Evolutionary conservation across 2,797 vertebrate species (phyloP).

Genomic region (Sebastes iracundus): DNA sequence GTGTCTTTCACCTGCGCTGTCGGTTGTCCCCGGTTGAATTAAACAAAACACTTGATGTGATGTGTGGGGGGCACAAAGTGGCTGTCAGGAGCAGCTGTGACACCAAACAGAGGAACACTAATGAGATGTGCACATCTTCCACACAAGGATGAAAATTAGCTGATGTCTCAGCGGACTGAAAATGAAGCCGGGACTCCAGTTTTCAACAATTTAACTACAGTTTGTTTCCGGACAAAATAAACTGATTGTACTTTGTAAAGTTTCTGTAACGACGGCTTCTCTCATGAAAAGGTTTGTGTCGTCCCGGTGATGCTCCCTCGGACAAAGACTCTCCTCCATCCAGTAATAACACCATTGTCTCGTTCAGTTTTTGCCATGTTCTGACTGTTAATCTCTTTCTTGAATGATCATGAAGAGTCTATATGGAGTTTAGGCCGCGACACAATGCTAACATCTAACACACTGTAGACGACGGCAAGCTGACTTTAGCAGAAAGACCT

Average conservation of each 20-base stretch:
- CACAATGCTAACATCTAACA: neutral
- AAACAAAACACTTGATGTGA: slow-evolving; percentile 20
- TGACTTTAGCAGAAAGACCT: neutral
- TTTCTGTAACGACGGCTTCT: neutral
- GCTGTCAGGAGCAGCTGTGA: slow-evolving; percentile 46
- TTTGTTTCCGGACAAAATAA: slow-evolving; percentile 13
- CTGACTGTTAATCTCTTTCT: slow-evolving; percentile 26
- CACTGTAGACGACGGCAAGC: neutral
- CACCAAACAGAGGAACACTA: slow-evolving; percentile 35
- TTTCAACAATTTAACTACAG: neutral
- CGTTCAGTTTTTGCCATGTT: neutral
- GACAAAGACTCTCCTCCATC: neutral
- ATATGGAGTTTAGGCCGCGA: neutral
- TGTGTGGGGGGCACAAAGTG: slow-evolving; percentile 17
- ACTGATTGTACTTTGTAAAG: neutral
- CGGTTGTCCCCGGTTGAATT: slow-evolving; percentile 12
- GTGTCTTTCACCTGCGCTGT: slow-evolving; percentile 19
- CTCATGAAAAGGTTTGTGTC: neutral
- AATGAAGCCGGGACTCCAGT: neutral
- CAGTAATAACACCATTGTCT: neutral
- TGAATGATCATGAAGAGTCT: neutral
- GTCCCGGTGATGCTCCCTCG: neutral
- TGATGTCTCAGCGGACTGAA: neutral
- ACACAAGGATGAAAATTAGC: slow-evolving; percentile 4
- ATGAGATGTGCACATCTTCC: slow-evolving; percentile 25